phyloP scores from a whole-genome alignment of 1,140 invertebrate species.

The Solen grandis region DNA sequence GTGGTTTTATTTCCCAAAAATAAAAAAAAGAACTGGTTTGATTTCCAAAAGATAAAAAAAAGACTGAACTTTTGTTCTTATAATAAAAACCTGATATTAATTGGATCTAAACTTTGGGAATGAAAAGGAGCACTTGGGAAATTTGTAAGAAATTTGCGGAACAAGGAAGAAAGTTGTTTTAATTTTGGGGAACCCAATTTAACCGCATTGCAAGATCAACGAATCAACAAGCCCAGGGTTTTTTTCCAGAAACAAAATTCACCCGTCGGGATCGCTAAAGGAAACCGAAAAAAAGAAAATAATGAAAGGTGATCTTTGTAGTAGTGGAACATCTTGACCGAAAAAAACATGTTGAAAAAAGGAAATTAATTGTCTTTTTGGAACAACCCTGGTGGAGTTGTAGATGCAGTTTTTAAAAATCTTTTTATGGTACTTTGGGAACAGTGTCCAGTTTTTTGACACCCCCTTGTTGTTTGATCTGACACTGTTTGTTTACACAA shows the following conservation, averaged over 20 bases:
- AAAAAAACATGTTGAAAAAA: too few relatives aligned
- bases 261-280: conserved; percentile 38
- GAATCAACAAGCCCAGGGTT: conserved; percentile 34
- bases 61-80: background rate
- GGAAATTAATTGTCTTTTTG: too few relatives aligned
- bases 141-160: background rate
- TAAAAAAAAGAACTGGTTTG: background rate
- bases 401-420: too few relatives aligned
- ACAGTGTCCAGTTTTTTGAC: too few relatives aligned
- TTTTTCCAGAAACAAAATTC: conserved; percentile 33
- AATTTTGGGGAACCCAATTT: conserved; percentile 39
- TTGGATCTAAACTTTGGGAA: background rate
- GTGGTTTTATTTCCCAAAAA: too few relatives aligned
- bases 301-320: background rate
- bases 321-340: too few relatives aligned
- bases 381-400: too few relatives aligned
- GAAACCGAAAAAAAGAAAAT: background rate
- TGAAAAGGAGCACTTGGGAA: background rate
- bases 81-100: background rate
- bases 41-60: background rate
- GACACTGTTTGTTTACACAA: background rate
- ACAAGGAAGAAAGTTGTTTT: background rate
- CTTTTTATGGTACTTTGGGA: too few relatives aligned
- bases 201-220: conserved; percentile 30
- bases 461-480: background rate